phyloP scores from a whole-genome alignment of 2,797 vertebrate genomes.

The Karalla daura region DNA sequence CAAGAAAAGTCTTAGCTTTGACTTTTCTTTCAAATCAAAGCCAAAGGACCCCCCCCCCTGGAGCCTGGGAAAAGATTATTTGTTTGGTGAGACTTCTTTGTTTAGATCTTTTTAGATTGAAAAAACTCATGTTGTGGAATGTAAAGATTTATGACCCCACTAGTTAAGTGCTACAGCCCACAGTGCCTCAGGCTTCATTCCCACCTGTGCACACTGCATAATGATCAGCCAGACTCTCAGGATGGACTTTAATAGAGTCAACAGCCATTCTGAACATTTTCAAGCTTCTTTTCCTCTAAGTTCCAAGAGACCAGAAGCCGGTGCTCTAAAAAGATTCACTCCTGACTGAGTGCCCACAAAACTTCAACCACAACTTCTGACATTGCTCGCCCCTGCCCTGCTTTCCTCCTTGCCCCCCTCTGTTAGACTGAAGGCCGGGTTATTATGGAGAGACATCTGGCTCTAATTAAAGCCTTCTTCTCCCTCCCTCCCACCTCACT shows the following conservation, averaged over 20 bases:
- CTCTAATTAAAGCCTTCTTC: slow-evolving; percentile 70
- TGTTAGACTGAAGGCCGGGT: slow-evolving; percentile 31
- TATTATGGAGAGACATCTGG: slow-evolving; percentile 78
- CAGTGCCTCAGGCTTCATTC: slow-evolving; percentile 39
- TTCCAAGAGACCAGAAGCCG: slow-evolving; percentile 11
- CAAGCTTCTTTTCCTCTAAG: not conserved
- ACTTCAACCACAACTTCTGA: not conserved
- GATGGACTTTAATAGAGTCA: not conserved
- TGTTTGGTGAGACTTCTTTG: slow-evolving; percentile 13
- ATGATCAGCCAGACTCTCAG: slow-evolving; percentile 15
- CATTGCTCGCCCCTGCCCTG: not conserved
- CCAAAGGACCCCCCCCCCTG: slow-evolving; percentile 54
- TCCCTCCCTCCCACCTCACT: slow-evolving; percentile 24
- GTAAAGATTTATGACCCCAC: slow-evolving; percentile 42
- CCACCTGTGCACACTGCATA: slow-evolving; percentile 39
- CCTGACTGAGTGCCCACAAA: slow-evolving; percentile 3
- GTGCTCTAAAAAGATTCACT: not conserved
- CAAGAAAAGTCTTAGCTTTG: too few species aligned
- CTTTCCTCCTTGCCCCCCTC: slow-evolving; percentile 34
- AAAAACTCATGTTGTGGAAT: slow-evolving; percentile 52
- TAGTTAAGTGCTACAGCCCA: slow-evolving; percentile 8
- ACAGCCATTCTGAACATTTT: not conserved
- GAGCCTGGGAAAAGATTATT: slow-evolving; percentile 42
- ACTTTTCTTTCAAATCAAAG: too few species aligned
- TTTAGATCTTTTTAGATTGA: not conserved